Evolutionary conservation across 23 tunicate genomes (phyloP), one percentile per base, ranked within the genome.

Genomic region (Aplidium turbinatum): DNA sequence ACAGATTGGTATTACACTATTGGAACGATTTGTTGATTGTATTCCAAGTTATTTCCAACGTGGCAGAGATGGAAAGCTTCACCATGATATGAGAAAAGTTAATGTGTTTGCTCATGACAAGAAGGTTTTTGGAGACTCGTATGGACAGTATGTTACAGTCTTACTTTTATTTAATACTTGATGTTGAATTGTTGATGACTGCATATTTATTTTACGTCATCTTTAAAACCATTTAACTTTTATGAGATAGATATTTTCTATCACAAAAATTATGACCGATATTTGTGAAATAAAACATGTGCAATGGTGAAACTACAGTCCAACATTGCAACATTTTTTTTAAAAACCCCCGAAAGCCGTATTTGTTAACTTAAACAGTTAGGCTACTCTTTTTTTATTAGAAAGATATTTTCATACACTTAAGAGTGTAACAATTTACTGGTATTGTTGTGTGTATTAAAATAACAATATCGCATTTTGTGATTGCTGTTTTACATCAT

Each of bases 21-120:
- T 73, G 63, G 93, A 86, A 28, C 33, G 93, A 51, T 86, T 86
- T 73, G 32, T 78, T 36, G 73, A 72, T 69, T 83, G 85, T 25
- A 39, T 79, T 35, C 93, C 93, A 19, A 74, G 74, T 0, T 78
- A 78, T 40, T 86, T 86, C 54, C 64, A 63, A 33, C 29, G 57
- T 21, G 85, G 85, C 30, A 31, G 31, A 40, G 85, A 86, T 63
- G 67, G 68, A 31, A 86, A 86, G 46, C 60, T 86, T 11, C 93
- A 86, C 45, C 93, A 86, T 78, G 93, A 86, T 45, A 65, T 77
- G 5, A 68, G 85, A 0, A 78, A 78, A 72, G 93, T 86, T 33
- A 86, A 86, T 62, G 93, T 86, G 9, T 86, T 86, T 71, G 70
- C 93, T 38, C 93, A 86, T 45, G 58, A 34, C 1, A 78, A 63